Evolutionary conservation across 2,888 invertebrate genomes (phyloP).

Genomic region (Pristionchus japonicus): DNA sequence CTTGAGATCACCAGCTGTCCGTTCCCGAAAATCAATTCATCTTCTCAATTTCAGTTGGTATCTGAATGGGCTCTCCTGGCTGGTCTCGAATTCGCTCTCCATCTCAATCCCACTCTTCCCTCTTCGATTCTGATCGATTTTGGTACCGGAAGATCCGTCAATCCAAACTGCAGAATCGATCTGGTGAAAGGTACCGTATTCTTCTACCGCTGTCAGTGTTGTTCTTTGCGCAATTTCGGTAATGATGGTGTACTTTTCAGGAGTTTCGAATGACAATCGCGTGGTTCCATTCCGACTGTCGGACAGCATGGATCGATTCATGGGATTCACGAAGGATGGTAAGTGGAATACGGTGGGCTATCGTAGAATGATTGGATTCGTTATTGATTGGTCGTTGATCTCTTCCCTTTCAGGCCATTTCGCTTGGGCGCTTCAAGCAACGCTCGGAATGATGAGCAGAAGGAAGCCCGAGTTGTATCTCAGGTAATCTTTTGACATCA

Average conservation of each 20-base stretch:
- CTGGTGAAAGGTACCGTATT: background rate
- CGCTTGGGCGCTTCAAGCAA: background rate
- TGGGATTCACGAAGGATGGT: constrained; percentile 29
- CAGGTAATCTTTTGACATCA: background rate
- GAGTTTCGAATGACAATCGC: background rate
- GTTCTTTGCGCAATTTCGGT: background rate
- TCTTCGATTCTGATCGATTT: constrained; percentile 15
- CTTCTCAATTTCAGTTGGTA: background rate
- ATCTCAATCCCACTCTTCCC: background rate
- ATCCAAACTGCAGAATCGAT: constrained; percentile 21
- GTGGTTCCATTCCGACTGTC: constrained; percentile 24
- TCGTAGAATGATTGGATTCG: too few relatives aligned
- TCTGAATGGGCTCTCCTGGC: background rate
- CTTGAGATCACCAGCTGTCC: too few relatives aligned
- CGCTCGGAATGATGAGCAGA: background rate
- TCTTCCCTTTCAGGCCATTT: background rate
- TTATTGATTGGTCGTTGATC: background rate
- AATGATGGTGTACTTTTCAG: background rate
- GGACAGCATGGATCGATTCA: background rate
- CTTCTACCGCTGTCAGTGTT: background rate
- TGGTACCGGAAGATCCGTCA: constrained; percentile 1
- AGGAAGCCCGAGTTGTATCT: constrained; percentile 15
- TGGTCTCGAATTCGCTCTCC: constrained; percentile 9
- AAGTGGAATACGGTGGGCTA: background rate
- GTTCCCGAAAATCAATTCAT: too few relatives aligned